Evolutionary conservation across 1,140 invertebrate species (phyloP), one percentile per base, ranked within the genome.

Genomic region (Drosophila willistoni): DNA sequence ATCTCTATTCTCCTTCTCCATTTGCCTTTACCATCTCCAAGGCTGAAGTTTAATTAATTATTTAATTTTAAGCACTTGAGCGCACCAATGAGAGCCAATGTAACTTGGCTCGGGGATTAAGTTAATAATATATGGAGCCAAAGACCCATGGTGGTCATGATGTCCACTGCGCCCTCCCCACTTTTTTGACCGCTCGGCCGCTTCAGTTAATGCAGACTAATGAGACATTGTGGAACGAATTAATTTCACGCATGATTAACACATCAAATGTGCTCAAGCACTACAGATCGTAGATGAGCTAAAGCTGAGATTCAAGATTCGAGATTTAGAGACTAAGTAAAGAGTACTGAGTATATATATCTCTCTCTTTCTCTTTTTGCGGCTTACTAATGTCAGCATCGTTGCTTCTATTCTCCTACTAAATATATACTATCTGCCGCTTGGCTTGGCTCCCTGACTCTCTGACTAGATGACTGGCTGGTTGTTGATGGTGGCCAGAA

Each of bases 211-310:
- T 89, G 74, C 84, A 89, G 84, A 89, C 84, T 90, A 90, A 90
- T 90, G 87, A 90, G 87, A 87, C 89, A 90, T 81, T 90, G 87
- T 90, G 87, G 83, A 90, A 87, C 87, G 87, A 90, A 90, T 90
- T 90, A 90, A 90, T 90, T 90, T 90, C 89, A 90, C 89, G 87
- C 87, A 90, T 90, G 87, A 90, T 90, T 90, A 90, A 90, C 87
- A 89, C 87, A 90, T 90, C 78, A 89, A 87, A 89, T 84, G 80
- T 66, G 73, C 44, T 51, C 44, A 51, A 51, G 17, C 36, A 12
- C 19, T 51, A 22, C 17, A 51, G 44, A 51, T 51, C 44, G 44
- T 19, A 22, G 17, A 51, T 84, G 44, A 64, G 57, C 71, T 14
- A 19, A 36, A 42, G 4, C 25, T 33, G 25, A 56, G 25, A n/a